phyloP scores from a whole-genome alignment of 2,113 vertebrate species.

The Gallinago undulata region DNA sequence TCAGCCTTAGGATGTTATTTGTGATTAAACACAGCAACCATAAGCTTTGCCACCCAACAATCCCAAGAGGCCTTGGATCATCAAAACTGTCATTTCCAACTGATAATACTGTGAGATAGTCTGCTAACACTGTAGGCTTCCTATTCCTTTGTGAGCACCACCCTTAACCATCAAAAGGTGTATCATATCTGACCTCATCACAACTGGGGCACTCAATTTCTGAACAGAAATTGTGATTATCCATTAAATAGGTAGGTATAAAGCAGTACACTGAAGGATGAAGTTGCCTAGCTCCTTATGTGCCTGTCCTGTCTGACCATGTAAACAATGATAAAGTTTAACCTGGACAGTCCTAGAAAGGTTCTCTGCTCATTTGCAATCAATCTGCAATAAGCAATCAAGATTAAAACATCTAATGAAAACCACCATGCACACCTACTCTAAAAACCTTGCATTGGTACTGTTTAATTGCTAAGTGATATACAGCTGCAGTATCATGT shows the following conservation, averaged over 20 bases:
- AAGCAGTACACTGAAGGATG: not conserved
- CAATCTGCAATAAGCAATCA: not conserved
- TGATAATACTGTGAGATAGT: accelerated
- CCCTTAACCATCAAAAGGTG: not conserved
- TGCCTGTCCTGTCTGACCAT: not conserved
- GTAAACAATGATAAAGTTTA: not conserved
- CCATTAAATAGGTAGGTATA: not conserved
- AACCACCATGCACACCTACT: not conserved
- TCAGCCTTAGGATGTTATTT: not conserved
- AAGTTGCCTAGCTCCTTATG: not conserved
- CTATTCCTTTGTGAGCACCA: not conserved
- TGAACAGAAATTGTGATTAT: not conserved
- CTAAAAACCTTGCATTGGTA: not conserved
- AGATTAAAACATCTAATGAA: not conserved
- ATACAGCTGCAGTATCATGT: not conserved
- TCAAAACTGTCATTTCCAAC: not conserved
- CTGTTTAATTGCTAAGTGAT: not conserved
- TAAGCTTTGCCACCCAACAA: not conserved
- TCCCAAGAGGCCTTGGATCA: not conserved
- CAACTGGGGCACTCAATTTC: not conserved
- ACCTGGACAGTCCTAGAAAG: not conserved
- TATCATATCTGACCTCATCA: not conserved
- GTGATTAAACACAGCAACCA: not conserved
- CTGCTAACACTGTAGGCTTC: too few species aligned
- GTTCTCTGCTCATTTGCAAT: not conserved